A percentile compares a stretch with the other conserved stretches of the same genome.
Evolutionary conservation across 2,888 invertebrate genomes (phyloP).

Genomic region (Oscheius sp.): DNA sequence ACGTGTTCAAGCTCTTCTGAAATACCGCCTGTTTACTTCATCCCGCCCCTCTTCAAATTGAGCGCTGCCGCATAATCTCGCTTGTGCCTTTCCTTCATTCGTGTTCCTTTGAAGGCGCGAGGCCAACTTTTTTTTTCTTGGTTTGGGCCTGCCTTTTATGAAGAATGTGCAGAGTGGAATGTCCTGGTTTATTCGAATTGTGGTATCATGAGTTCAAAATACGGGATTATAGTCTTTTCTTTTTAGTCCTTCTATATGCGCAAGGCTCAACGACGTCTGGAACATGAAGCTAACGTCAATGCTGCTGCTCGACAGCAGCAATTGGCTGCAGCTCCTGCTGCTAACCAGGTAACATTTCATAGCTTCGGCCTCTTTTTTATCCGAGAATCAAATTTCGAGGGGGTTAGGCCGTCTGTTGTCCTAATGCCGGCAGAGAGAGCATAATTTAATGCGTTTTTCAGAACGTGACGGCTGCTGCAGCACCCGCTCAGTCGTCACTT

Average conservation of each 20-base stretch:
- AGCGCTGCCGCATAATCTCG: conserved; percentile 28
- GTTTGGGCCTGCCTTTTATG: neutral
- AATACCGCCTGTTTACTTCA: conserved; percentile 31
- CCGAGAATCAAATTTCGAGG: conserved; percentile 19
- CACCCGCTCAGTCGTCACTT: conserved; percentile 15
- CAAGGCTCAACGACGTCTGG: conserved; percentile 58
- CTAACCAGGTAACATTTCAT: conserved; percentile 12
- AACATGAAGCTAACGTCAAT: conserved; percentile 36
- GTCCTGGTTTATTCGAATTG: conserved; percentile 9
- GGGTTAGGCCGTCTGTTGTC: neutral
- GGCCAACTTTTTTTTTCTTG: conserved; percentile 11
- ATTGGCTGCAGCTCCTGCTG: conserved; percentile 9
- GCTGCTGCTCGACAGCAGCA: conserved; percentile 10
- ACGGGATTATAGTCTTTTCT: neutral
- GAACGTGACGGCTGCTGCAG: conserved; percentile 9
- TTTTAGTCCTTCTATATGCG: conserved; percentile 69
- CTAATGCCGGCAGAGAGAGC: neutral
- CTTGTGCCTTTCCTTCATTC: neutral
- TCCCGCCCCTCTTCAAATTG: conserved; percentile 32
- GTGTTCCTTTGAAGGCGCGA: too few species aligned
- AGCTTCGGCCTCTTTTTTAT: neutral
- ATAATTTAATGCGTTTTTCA: conserved; percentile 24
- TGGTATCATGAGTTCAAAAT: neutral
- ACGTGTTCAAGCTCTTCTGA: conserved; percentile 17
- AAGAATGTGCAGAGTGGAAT: conserved; percentile 18